Conservation (phyloP, 2,113 vertebrate genomes). For the Rhabdornis inornatus region DNA sequence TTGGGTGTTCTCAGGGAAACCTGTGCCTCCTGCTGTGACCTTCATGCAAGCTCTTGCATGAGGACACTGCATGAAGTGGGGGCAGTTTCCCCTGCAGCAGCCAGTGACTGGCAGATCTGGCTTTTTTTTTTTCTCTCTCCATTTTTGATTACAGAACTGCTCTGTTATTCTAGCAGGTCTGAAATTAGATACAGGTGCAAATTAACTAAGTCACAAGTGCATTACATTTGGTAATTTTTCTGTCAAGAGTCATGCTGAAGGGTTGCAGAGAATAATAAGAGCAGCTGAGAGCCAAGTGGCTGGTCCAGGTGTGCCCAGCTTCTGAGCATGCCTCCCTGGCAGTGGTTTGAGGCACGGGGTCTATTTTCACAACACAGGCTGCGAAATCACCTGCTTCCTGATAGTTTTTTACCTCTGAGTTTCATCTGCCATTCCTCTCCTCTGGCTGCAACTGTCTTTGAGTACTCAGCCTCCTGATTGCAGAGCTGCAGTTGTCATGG, state of each 20-base stretch:
- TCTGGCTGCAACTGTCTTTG: not conserved
- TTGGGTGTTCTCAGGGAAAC: not conserved
- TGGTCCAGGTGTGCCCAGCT: not conserved
- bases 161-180: slow-evolving; percentile 68
- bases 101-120: slow-evolving; percentile 9
- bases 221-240: slow-evolving; percentile 65
- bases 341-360: not conserved
- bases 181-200: slow-evolving; percentile 73
- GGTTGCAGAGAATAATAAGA: slow-evolving; percentile 35
- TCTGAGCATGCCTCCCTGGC: not conserved
- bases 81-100: not conserved
- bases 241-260: slow-evolving; percentile 62
- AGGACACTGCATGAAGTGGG: not conserved
- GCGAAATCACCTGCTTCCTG: not conserved
- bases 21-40: not conserved
- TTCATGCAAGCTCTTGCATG: not conserved
- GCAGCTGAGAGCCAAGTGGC: not conserved
- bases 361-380: not conserved
- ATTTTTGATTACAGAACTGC: slow-evolving; percentile 64
- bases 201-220: slow-evolving; percentile 68
- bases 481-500: slow-evolving; percentile 4
- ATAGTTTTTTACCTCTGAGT: not conserved
- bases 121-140: not conserved
- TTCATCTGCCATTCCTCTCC: not conserved
- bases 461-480: not conserved